These are phyloP conservation scores for Lasaia peninsularis DNA, from an alignment of 1,140 invertebrate genomes.

Conservation along the genomic window DNA sequence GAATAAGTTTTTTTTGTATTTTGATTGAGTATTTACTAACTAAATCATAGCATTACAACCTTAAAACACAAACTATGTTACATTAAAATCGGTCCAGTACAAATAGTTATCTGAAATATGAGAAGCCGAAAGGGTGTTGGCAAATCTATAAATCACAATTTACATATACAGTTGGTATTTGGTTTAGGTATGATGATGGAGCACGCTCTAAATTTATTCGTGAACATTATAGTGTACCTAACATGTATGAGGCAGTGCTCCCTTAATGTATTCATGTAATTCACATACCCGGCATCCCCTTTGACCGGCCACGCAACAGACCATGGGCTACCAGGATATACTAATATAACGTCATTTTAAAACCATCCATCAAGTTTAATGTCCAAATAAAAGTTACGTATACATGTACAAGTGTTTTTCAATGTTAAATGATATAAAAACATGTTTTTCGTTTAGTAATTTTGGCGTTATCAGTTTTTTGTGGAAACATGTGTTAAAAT, in stretches of 20 bases:
- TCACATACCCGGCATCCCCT: constrained; percentile 74
- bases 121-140: background rate
- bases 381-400: constrained; percentile 66
- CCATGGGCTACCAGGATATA: constrained; percentile 61
- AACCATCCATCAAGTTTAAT: constrained; percentile 76
- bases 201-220: constrained; percentile 70
- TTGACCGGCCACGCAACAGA: constrained; percentile 75
- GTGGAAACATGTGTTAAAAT: too few species aligned
- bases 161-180: constrained; percentile 60
- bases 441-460: too few species aligned
- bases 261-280: constrained; percentile 77
- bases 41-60: too few species aligned
- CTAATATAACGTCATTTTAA: constrained; percentile 75
- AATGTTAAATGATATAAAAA: constrained; percentile 4
- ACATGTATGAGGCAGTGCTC: constrained; percentile 67
- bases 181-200: constrained; percentile 58
- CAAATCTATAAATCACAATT: constrained; percentile 48
- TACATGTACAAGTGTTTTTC: background rate
- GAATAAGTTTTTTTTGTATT: too few species aligned
- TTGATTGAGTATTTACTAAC: too few species aligned
- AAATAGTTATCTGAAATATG: too few species aligned
- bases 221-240: constrained; percentile 68
- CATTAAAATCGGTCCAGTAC: too few species aligned
- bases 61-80: too few species aligned
- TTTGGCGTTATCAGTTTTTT: too few species aligned